Conservation (phyloP, 2,113 vertebrate genomes). For the Pterocles orientalis region DNA sequence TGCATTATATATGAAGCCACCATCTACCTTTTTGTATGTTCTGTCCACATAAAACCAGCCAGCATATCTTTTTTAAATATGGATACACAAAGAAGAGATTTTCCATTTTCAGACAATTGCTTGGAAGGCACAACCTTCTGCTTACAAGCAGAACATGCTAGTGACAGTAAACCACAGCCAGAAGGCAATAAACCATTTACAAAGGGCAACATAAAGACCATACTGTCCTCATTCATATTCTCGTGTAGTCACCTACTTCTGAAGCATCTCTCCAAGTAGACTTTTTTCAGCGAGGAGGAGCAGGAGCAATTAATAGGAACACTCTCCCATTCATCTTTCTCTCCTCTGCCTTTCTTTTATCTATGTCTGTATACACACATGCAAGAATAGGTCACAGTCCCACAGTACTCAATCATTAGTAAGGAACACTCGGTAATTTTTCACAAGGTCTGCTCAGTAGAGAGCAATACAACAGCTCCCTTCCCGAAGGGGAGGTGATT, state of each 20-base stretch:
- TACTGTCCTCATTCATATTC: neutral
- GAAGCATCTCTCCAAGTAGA: neutral
- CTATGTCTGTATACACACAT: neutral
- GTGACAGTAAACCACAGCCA: constrained; percentile 30
- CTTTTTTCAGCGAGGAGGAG: neutral
- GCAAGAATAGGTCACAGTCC: neutral
- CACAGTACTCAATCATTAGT: neutral
- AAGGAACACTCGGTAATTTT: neutral
- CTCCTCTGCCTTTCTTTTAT: neutral
- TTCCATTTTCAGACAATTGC: constrained; percentile 31
- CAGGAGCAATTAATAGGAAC: neutral
- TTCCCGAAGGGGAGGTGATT: neutral
- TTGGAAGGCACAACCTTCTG: constrained; percentile 35
- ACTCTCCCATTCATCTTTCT: neutral
- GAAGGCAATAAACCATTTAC: constrained; percentile 30
- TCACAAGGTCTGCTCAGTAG: neutral
- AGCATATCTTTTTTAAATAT: neutral
- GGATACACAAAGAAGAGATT: neutral
- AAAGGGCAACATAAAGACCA: constrained; percentile 2
- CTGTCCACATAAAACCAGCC: neutral
- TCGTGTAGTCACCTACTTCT: neutral
- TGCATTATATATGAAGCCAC: neutral
- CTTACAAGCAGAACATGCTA: neutral
- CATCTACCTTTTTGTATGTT: neutral
- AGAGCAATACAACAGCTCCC: neutral